phyloP scores from a whole-genome alignment of 2,888 invertebrate species.

The Torymus aiolomorphi region DNA sequence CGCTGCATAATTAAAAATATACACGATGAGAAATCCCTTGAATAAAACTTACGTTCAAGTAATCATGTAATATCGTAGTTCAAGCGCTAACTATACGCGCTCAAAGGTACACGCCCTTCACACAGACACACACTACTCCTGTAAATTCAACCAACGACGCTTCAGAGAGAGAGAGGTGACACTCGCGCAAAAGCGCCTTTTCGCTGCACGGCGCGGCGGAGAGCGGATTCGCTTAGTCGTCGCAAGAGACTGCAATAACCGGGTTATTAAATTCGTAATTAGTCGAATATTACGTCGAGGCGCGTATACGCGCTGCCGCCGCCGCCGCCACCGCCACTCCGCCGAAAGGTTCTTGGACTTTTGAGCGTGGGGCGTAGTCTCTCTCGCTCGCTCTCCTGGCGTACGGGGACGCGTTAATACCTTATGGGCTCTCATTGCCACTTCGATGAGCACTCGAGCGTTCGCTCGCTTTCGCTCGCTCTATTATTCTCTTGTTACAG shows the following conservation, averaged over 20 bases:
- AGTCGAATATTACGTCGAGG: conserved; percentile 71
- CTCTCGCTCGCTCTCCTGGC: conserved; percentile 4
- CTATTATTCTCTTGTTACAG: conserved; percentile 18
- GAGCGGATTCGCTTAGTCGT: conserved; percentile 65
- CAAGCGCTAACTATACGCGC: no score
- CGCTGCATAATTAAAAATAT: no score
- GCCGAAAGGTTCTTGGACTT: conserved; percentile 38
- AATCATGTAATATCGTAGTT: neutral
- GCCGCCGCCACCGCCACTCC: conserved; percentile 11
- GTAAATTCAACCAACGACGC: neutral
- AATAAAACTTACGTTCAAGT: neutral
- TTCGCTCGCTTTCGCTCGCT: neutral
- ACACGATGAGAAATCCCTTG: neutral
- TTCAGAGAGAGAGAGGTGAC: conserved; percentile 3
- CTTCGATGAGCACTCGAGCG: conserved; percentile 36
- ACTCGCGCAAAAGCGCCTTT: no score
- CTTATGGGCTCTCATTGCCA: conserved; percentile 69
- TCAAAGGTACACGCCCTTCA: no score
- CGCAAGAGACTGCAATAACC: conserved; percentile 66
- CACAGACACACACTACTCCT: no score
- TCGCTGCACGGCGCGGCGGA: neutral
- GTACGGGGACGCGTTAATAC: conserved; percentile 63
- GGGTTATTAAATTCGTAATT: conserved; percentile 74
- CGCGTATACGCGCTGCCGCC: conserved; percentile 53
- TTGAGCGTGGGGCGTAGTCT: conserved; percentile 1